phyloP scores from a whole-genome alignment of 2,113 vertebrate species.

The Sturnira hondurensis region DNA sequence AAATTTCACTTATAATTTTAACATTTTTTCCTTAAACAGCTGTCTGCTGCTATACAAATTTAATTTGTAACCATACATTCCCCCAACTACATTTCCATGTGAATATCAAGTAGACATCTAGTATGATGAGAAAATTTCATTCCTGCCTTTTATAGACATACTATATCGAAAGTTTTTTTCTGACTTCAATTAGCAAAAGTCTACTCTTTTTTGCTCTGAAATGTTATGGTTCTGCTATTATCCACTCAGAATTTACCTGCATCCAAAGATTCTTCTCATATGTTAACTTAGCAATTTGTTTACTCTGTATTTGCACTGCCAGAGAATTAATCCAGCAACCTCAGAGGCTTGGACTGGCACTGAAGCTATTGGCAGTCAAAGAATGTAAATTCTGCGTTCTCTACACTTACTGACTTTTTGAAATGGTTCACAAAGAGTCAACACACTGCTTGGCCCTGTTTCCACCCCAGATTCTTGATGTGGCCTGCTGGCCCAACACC shows the following conservation, averaged over 20 bases:
- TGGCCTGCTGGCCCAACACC: neutral
- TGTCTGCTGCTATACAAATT: neutral
- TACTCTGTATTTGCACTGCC: neutral
- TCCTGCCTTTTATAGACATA: neutral
- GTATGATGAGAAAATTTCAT: neutral
- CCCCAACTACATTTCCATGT: neutral
- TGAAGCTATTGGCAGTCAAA: neutral
- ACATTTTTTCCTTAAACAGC: neutral
- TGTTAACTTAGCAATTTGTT: neutral
- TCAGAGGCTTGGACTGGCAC: neutral
- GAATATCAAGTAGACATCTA: neutral
- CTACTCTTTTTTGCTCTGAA: neutral
- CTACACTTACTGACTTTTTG: neutral
- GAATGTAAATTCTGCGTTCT: neutral
- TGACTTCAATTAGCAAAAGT: neutral
- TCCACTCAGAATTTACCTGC: neutral
- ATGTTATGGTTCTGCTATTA: neutral
- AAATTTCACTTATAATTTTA: neutral
- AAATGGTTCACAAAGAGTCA: neutral
- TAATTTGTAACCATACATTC: neutral
- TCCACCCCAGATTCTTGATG: neutral
- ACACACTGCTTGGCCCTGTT: neutral
- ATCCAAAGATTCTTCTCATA: neutral
- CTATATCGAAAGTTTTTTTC: neutral
- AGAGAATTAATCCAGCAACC: neutral